These are phyloP conservation scores for Alviniconcha strummeri DNA, from an alignment of 2,888 invertebrate genomes.

Conservation along the genomic window DNA sequence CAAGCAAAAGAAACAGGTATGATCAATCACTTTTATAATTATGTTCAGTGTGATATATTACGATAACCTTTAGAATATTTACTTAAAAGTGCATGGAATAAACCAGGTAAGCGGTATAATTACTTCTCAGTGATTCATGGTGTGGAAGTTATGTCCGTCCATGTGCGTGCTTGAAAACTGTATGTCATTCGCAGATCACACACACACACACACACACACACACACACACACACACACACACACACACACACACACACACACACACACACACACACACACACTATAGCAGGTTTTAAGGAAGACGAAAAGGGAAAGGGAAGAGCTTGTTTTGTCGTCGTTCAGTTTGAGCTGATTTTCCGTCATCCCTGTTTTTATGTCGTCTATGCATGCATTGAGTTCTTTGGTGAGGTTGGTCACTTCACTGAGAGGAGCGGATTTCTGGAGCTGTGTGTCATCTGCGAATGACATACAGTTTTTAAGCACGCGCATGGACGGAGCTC, in stretches of 20 bases:
- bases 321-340: too few relatives aligned
- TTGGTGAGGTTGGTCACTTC: constrained; percentile 7
- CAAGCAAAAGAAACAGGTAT: not conserved
- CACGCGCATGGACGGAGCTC: too few relatives aligned
- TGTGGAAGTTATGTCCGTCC: too few relatives aligned
- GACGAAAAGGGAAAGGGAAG: not conserved
- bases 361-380: too few relatives aligned
- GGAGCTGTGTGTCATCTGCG: too few relatives aligned
- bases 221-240: not conserved
- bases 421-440: too few relatives aligned
- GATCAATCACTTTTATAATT: not conserved
- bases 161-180: not conserved
- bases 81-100: not conserved
- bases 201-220: constrained; percentile 6
- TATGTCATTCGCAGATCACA: not conserved
- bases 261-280: too few relatives aligned
- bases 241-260: not conserved
- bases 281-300: not conserved
- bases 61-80: not conserved
- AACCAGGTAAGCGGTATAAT: not conserved
- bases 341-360: too few relatives aligned
- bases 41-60: too few relatives aligned
- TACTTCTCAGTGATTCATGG: too few relatives aligned
- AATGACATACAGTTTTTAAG: too few relatives aligned
- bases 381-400: not conserved